A percentile compares a stretch with the other conserved stretches of the same genome.
phyloP scores from a whole-genome alignment of 2,113 vertebrate species.

The Martes martes region DNA sequence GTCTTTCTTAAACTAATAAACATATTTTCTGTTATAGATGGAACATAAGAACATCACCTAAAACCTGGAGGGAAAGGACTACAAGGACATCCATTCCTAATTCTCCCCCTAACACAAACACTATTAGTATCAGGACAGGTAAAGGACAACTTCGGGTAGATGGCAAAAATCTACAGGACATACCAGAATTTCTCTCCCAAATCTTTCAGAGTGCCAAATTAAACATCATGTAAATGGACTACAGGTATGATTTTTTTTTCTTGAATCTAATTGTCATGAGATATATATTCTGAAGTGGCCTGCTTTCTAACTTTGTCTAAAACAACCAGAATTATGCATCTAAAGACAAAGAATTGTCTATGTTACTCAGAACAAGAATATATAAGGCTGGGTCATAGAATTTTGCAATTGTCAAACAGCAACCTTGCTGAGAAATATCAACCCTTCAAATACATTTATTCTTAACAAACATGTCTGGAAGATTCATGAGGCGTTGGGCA shows the following conservation, averaged over 20 bases:
- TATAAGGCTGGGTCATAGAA: not conserved
- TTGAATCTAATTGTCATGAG: not conserved
- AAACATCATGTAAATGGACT: not conserved
- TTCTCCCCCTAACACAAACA: not conserved
- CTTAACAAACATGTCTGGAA: not conserved
- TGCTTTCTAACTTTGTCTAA: not conserved
- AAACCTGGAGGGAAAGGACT: not conserved
- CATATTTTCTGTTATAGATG: not conserved
- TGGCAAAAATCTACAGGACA: not conserved
- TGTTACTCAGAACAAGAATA: not conserved
- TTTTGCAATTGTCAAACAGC: not conserved
- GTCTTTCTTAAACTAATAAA: not conserved
- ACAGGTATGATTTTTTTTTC: not conserved
- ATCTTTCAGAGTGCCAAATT: not conserved
- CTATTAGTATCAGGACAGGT: not conserved
- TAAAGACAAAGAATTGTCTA: not conserved
- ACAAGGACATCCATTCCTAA: not conserved
- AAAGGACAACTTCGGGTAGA: not conserved
- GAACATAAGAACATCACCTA: not conserved
- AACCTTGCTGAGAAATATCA: not conserved
- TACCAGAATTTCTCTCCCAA: not conserved
- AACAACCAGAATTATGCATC: not conserved
- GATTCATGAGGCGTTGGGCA: rapidly evolving
- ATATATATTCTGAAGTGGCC: not conserved
- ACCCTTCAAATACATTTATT: too few relatives aligned